phyloP scores from a whole-genome alignment of 2,113 vertebrate species.

The Silurus glanis region DNA sequence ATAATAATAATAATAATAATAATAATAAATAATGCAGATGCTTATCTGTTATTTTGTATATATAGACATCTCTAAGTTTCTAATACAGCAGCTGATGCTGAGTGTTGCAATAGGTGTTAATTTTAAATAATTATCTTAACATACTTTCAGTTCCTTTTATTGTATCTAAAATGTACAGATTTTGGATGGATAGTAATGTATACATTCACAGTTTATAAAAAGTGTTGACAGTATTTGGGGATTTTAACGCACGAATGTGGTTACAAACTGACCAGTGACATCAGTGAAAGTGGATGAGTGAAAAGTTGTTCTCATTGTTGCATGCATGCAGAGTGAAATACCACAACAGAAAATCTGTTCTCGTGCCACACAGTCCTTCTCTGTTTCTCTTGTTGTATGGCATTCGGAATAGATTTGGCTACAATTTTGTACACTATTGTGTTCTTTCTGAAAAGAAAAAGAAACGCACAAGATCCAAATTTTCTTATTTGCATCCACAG shows the following conservation, averaged over 20 bases:
- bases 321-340: neutral
- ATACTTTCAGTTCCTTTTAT: neutral
- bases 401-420: neutral
- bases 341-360: neutral
- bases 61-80: neutral
- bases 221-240: neutral
- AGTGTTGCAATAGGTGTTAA: neutral
- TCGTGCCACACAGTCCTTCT: neutral
- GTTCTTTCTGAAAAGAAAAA: no score
- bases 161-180: neutral
- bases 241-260: neutral
- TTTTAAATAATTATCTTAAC: neutral
- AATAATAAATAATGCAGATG: neutral
- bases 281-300: neutral
- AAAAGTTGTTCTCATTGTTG: neutral
- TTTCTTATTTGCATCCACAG: neutral
- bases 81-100: neutral
- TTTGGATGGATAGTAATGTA: neutral
- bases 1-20: slow-evolving; percentile 20
- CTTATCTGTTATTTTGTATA: neutral
- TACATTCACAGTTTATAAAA: neutral
- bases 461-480: no score
- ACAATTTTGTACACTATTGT: no score
- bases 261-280: neutral
- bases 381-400: neutral